phyloP scores from a whole-genome alignment of 2,113 vertebrate species.

The Eubucco bourcierii region DNA sequence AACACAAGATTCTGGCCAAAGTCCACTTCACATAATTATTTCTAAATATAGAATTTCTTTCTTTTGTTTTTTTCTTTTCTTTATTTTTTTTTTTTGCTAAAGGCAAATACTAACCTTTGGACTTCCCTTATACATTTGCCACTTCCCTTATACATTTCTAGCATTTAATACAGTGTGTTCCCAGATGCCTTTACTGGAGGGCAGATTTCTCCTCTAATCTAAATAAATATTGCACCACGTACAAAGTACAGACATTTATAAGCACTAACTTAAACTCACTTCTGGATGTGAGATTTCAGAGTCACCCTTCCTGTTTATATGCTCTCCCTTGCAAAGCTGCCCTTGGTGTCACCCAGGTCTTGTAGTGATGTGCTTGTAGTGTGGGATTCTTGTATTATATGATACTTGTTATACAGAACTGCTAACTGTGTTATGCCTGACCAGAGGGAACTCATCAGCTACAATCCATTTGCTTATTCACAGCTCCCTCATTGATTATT shows the following conservation, averaged over 20 bases:
- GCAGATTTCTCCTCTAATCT: neutral
- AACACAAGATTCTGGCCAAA: neutral
- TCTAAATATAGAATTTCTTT: neutral
- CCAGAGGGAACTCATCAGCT: conserved; percentile 39
- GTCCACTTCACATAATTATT: neutral
- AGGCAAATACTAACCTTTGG: no score
- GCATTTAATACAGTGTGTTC: neutral
- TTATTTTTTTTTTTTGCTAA: neutral
- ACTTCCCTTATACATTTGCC: neutral
- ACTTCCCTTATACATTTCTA: neutral
- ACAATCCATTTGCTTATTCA: conserved; percentile 57
- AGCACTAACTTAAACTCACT: neutral
- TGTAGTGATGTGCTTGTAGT: neutral
- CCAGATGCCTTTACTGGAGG: neutral
- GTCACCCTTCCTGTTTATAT: neutral
- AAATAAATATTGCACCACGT: no score
- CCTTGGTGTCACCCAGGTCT: neutral
- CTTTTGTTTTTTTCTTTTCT: neutral
- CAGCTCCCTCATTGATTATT: conserved; percentile 54
- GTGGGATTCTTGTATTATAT: neutral
- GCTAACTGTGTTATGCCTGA: conserved; percentile 7
- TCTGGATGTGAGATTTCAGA: neutral
- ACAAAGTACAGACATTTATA: neutral
- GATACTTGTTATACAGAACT: conserved; percentile 32
- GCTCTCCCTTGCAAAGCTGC: neutral